Evolutionary conservation across 2,113 vertebrate species (phyloP), one percentile per base, ranked within the genome.

Genomic region (Lasiurus borealis): DNA sequence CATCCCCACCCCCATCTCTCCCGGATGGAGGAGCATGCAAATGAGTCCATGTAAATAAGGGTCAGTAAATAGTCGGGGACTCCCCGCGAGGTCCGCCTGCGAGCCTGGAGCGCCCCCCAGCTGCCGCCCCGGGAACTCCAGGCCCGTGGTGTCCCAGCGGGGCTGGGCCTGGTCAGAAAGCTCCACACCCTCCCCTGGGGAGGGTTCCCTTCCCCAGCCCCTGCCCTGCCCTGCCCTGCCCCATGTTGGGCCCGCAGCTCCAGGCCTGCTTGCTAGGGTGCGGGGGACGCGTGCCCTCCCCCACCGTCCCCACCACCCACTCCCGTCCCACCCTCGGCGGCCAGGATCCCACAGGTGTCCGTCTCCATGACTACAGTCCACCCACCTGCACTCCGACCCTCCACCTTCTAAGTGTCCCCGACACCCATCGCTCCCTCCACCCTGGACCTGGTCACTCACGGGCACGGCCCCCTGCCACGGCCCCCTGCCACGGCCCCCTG

Each of bases 151-250:
- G 68, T 36, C 81, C 83, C 76, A 9, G 59, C 10, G 2, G 71
- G 48, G 34, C 18, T 3, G 7, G 18, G 21, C 29, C 1, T 0
- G 18, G 18, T 12, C 16, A 13, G 71, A 16, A 25, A 2, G 40
- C 71, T 34, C 21, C 44, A 34, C 44, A 0, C 4, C 6, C 4
- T 13, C 6, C 68, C 34, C 23, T 3, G 1, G 27, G 1, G 27
- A 72, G 9, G 66, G 18, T 4, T 1, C n/a, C 59, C 59, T 36
- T 31, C 21, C 52, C 40, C 44, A n/a, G 50, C 15, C 12, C 66
- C 57, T 50, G 11, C 14, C 57, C 66, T 59, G 77, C 44, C 52
- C 0, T 0, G n/a, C 40, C 40, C 40, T 40, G 40, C 5, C 40
- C 40, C 40, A 46, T 0, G 44, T 7, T 6, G 2, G 40, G 52